Evolutionary conservation across 2,888 invertebrate species (phyloP).

Genomic region (Polylopha cassiicola): DNA sequence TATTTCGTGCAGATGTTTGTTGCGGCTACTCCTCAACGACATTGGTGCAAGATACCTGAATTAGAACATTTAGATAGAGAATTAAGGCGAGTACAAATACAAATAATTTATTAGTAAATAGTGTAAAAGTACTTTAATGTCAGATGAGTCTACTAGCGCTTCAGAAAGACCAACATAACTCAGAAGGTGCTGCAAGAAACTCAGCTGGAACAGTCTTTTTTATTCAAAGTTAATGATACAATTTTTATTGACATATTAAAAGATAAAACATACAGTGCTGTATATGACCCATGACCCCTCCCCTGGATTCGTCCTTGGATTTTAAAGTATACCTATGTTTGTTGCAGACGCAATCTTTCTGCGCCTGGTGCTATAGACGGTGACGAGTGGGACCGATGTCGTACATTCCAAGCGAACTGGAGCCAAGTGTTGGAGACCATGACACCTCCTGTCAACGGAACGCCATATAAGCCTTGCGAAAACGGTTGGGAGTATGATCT

Average conservation of each 20-base stretch:
- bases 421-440: slow-evolving; percentile 37
- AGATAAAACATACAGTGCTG: no score
- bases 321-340: no score
- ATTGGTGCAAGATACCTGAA: slow-evolving; percentile 50
- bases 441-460: slow-evolving; percentile 34
- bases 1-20: slow-evolving; percentile 50
- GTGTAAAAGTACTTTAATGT: not conserved
- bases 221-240: no score
- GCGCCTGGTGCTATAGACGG: slow-evolving; percentile 39
- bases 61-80: slow-evolving; percentile 36
- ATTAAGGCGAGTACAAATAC: slow-evolving; percentile 31
- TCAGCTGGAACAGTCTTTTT: not conserved
- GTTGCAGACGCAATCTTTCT: slow-evolving; percentile 42
- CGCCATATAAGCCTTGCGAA: slow-evolving; percentile 34
- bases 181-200: not conserved
- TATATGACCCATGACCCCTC: no score
- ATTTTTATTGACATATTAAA: no score
- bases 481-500: slow-evolving; percentile 49
- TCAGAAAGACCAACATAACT: not conserved
- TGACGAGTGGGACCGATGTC: slow-evolving; percentile 40
- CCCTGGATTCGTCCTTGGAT: no score
- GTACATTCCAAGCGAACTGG: slow-evolving; percentile 46
- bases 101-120: not conserved
- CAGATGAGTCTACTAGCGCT: no score
- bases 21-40: slow-evolving; percentile 44